A percentile compares a stretch with the other conserved stretches of the same genome.
phyloP scores from a whole-genome alignment of 2,113 vertebrate genomes.

The Asarcornis scutulata region DNA sequence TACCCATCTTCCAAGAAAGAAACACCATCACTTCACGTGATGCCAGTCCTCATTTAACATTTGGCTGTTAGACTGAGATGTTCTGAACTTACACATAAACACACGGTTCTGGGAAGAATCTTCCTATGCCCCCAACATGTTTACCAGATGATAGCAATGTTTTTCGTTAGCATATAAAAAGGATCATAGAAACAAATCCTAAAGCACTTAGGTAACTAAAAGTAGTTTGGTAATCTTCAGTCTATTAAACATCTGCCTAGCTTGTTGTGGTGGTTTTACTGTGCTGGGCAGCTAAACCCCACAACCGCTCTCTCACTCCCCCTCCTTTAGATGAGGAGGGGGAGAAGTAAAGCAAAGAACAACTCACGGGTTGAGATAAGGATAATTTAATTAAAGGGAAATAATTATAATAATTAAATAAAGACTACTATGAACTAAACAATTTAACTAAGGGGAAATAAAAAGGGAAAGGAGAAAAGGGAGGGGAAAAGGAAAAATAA shows the following conservation, averaged over 20 bases:
- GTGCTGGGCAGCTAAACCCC: too few relatives aligned
- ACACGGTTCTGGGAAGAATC: not conserved
- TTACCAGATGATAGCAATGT: not conserved
- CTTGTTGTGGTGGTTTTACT: too few relatives aligned
- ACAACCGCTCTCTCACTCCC: too few relatives aligned
- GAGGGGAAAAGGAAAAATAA: too few relatives aligned
- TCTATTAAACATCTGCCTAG: not conserved
- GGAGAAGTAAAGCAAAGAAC: too few relatives aligned
- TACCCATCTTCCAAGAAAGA: not conserved
- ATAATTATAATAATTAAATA: too few relatives aligned
- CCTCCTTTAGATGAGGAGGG: too few relatives aligned
- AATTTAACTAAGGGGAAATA: too few relatives aligned
- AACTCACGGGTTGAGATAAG: too few relatives aligned
- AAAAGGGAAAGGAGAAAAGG: too few relatives aligned
- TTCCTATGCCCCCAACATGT: not conserved
- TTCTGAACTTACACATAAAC: not conserved
- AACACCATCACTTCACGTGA: fast-evolving
- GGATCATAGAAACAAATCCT: not conserved
- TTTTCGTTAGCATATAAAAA: not conserved
- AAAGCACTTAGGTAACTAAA: not conserved
- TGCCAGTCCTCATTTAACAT: not conserved
- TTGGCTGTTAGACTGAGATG: not conserved
- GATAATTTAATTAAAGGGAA: too few relatives aligned
- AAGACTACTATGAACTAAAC: too few relatives aligned
- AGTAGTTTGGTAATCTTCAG: not conserved